Evolutionary conservation across 2,113 vertebrate species (phyloP).

Genomic region (Clarias batrachus): DNA sequence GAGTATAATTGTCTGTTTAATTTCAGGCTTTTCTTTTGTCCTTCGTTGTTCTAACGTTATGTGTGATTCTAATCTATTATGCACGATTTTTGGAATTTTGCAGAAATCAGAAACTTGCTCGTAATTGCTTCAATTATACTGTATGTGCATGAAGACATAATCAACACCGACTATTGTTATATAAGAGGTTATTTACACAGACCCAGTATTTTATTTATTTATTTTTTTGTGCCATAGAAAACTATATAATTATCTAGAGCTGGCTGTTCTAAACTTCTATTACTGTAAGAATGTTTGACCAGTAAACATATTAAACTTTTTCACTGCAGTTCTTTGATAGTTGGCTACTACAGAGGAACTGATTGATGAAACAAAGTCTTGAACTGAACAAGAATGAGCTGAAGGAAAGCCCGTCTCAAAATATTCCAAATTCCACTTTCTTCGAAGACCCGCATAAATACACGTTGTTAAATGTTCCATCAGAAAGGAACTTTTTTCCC

Average conservation of each 20-base stretch:
- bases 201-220: no score
- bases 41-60: background rate
- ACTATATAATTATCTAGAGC: background rate
- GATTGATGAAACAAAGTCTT: conserved; percentile 4
- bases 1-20: background rate
- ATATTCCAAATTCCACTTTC: background rate
- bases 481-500: background rate
- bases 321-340: background rate
- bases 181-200: background rate
- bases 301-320: background rate
- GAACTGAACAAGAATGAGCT: background rate
- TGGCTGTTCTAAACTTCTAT: background rate
- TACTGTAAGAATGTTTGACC: background rate
- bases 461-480: background rate
- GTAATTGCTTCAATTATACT: background rate
- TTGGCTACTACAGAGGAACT: background rate
- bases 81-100: background rate
- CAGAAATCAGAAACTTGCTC: background rate
- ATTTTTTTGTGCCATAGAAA: background rate
- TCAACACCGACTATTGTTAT: background rate
- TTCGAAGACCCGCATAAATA: background rate
- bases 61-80: background rate
- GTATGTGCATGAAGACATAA: background rate
- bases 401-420: background rate
- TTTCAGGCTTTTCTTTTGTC: background rate